phyloP scores from a whole-genome alignment of 2,113 vertebrate genomes.

The Podarcis cretensis region DNA sequence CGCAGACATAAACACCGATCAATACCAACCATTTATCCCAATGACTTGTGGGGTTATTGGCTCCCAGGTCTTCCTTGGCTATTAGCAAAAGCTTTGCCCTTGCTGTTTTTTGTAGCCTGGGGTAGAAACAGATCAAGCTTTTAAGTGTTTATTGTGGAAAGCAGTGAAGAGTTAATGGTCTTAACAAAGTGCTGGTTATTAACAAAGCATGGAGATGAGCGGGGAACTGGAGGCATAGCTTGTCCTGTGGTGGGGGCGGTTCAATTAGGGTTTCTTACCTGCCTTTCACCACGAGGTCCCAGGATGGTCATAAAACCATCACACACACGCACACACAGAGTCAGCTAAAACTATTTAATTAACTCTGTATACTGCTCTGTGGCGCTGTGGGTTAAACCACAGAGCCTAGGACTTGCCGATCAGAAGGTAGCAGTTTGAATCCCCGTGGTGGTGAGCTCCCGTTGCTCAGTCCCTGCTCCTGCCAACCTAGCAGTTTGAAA shows the following conservation, averaged over 20 bases:
- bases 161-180: slow-evolving; percentile 63
- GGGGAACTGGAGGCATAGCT: no score
- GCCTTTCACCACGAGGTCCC: background rate
- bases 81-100: slow-evolving; percentile 38
- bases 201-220: slow-evolving; percentile 25
- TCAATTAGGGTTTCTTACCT: background rate
- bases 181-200: slow-evolving; percentile 66
- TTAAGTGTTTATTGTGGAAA: slow-evolving; percentile 77
- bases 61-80: slow-evolving; percentile 49
- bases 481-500: no score
- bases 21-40: slow-evolving; percentile 79
- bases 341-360: background rate
- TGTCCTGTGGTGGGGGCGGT: background rate
- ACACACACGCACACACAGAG: background rate
- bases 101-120: slow-evolving; percentile 66
- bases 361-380: no score
- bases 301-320: background rate
- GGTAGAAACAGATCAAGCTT: slow-evolving; percentile 70
- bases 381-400: no score
- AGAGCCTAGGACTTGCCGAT: no score
- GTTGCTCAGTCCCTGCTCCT: no score
- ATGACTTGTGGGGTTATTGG: slow-evolving; percentile 37
- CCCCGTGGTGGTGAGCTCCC: no score
- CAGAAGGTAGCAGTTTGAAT: no score
- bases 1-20: slow-evolving; percentile 71